These are phyloP conservation scores for Drosophila quinaria DNA, from an alignment of 2,888 invertebrate species.

Conservation along the genomic window DNA sequence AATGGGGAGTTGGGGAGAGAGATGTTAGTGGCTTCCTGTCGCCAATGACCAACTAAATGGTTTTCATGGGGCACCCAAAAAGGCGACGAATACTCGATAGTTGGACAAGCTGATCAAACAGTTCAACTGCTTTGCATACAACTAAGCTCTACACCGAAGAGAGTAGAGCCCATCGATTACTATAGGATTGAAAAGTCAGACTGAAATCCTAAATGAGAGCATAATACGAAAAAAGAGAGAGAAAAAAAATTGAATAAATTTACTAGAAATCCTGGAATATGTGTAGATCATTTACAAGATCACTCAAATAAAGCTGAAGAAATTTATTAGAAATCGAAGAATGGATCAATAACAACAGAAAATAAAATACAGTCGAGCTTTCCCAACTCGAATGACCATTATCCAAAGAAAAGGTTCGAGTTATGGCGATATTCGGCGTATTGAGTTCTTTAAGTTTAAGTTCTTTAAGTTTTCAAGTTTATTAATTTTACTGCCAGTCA, in stretches of 20 bases:
- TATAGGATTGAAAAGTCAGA: not conserved
- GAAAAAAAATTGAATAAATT: too few species aligned
- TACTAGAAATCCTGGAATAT: too few species aligned
- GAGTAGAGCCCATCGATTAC: conserved; percentile 14
- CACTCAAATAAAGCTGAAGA: too few species aligned
- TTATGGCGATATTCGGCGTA: too few species aligned
- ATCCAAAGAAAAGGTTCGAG: too few species aligned
- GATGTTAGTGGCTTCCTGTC: conserved; percentile 58
- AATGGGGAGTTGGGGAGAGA: not conserved
- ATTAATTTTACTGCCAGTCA: too few species aligned
- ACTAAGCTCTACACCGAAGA: not conserved
- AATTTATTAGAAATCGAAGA: not conserved
- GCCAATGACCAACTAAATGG: conserved; percentile 42
- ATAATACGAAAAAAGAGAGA: not conserved
- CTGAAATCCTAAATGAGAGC: not conserved
- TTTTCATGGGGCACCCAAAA: conserved; percentile 32
- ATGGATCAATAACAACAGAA: not conserved
- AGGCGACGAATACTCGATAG: conserved; percentile 77
- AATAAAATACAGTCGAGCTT: too few species aligned
- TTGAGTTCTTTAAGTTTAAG: too few species aligned
- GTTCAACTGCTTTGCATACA: conserved; percentile 54
- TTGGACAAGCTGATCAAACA: conserved; percentile 68
- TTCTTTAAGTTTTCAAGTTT: too few species aligned
- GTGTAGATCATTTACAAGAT: too few species aligned
- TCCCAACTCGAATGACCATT: too few species aligned